Evolutionary conservation across 2,888 invertebrate species (phyloP).

Genomic region (Euplagia quadripunctaria): DNA sequence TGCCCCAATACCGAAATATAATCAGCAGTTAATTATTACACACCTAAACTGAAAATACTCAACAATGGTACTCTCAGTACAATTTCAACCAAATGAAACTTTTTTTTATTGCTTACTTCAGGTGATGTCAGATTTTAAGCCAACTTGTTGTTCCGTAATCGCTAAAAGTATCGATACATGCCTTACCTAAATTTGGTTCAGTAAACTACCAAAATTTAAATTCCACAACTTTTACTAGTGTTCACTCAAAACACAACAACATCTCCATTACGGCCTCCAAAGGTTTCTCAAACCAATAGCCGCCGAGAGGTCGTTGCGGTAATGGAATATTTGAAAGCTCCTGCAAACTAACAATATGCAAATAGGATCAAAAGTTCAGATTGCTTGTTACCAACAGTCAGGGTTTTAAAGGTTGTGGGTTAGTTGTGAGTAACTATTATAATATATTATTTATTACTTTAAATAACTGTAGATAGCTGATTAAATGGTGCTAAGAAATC

Average conservation of each 20-base stretch:
- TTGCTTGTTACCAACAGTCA: slow-evolving; percentile 67
- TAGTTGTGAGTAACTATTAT: slow-evolving; percentile 27
- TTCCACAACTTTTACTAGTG: background rate
- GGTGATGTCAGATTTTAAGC: background rate
- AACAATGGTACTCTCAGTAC: too few relatives aligned
- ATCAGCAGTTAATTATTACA: too few relatives aligned
- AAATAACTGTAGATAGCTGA: slow-evolving; percentile 65
- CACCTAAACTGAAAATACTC: too few relatives aligned
- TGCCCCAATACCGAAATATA: too few relatives aligned
- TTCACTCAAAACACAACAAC: background rate
- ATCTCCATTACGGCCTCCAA: background rate
- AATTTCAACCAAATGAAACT: too few relatives aligned
- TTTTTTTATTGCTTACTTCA: background rate
- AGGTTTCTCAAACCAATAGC: background rate
- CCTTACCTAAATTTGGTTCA: too few relatives aligned
- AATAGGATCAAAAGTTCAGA: slow-evolving; percentile 19
- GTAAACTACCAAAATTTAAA: background rate
- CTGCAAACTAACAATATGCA: background rate
- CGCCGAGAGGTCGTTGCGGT: background rate
- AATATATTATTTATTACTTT: slow-evolving; percentile 33
- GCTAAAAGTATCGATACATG: background rate
- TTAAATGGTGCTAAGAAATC: slow-evolving; percentile 75
- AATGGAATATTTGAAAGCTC: background rate
- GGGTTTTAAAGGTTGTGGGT: slow-evolving; percentile 72
- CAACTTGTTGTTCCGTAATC: background rate